Base-by-base conservation (phyloP, 2,888 invertebrate genomes). In the Conops quadrifasciatus region DNA sequence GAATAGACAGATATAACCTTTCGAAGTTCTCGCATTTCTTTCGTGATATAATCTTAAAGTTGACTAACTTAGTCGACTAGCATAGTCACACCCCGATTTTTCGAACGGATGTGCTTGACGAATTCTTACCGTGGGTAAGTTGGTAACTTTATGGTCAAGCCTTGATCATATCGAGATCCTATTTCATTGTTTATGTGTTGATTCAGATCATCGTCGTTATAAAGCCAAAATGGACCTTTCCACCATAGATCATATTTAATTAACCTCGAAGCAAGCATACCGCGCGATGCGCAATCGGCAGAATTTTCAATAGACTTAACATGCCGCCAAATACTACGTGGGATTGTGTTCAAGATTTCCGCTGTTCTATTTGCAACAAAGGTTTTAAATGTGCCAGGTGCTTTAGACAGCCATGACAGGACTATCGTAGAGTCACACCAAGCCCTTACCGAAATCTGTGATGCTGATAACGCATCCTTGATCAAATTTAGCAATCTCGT, bases 361-460 rank as follows among this genome's bases (percentile, higher is more conserved):
- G 49, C 49, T 49, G 49, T 49, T 28, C 59, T 59, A 59, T 59
- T 59, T 59, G 30, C 75, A 7, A 78, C 75, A 65, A 77, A 78
- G 1, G 77, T 77, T 71, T 78, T 77, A 75, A 76, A 80, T 15
- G 69, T 75, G 1, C 71, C 60, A 15, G 75, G 71, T 2, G 71
- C 72, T 15, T 73, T 73, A n/a, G 75, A 72, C 1, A 78, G 49
- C 78, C 78, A 80, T 11, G 74, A 62, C 11, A 79, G 60, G 1
- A 76, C 76, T 15, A 80, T 51, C 24, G 53, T 62, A 21, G 75
- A 75, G 45, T 75, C 73, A 13, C 59, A 71, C 75, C 74, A 75
- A 26, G 73, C 75, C 70, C 56, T 75, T 30, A 73, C 71, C 16
- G 49, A 68, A 11, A 16, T 16, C 5, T 60, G 16, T n/a, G 21